Evolutionary conservation across 1,140 invertebrate genomes (phyloP).

Genomic region (Aporrectodea caliginosa): DNA sequence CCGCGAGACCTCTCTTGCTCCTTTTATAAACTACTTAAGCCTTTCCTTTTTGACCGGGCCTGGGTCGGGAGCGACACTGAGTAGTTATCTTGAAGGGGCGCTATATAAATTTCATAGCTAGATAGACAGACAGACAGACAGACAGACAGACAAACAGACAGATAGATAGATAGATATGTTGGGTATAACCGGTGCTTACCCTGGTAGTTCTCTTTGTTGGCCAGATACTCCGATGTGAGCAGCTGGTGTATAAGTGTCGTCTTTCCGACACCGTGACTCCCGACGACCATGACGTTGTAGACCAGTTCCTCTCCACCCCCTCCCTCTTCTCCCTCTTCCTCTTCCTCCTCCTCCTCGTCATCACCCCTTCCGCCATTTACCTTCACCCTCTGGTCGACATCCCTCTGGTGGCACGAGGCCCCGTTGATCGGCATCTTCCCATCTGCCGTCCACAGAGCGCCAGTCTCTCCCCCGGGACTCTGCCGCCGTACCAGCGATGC

Average conservation of each 20-base stretch:
- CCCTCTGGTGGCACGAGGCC: not conserved
- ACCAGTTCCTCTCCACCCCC: not conserved
- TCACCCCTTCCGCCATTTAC: not conserved
- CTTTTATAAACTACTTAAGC: too few species aligned
- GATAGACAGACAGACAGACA: not conserved
- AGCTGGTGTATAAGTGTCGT: constrained; percentile 32
- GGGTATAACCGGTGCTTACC: constrained; percentile 16
- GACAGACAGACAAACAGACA: not conserved
- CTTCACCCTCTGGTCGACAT: not conserved
- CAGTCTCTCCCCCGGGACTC: not conserved
- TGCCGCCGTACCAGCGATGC: not conserved
- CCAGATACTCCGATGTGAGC: constrained; percentile 34
- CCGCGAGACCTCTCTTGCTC: too few species aligned
- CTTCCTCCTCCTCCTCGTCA: constrained; percentile 16
- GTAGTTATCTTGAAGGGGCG: too few species aligned
- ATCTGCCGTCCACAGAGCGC: not conserved
- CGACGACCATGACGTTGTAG: constrained; percentile 29
- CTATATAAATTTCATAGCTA: too few species aligned
- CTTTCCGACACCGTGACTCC: constrained; percentile 32
- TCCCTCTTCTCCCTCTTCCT: not conserved
- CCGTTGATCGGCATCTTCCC: not conserved
- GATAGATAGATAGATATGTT: not conserved
- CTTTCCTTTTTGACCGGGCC: too few species aligned
- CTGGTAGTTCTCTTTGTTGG: constrained; percentile 13
- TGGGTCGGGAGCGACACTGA: too few species aligned